Evolutionary conservation across 1,140 invertebrate genomes (phyloP), one percentile per base, ranked within the genome.

Genomic region (Brachionus plicatilis): DNA sequence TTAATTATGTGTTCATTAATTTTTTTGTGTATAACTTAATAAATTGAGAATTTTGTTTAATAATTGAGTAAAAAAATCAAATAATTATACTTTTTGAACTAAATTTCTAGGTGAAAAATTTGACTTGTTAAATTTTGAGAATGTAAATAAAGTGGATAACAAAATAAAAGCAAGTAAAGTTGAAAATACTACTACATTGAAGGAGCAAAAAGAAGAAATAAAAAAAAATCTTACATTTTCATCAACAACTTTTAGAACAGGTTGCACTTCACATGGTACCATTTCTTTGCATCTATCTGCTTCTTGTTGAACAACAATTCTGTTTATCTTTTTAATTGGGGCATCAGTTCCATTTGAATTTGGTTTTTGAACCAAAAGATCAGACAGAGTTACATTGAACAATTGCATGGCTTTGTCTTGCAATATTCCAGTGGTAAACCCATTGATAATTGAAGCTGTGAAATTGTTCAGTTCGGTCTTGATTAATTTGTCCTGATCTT

Each of bases 271-370:
- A 82, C 79, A 82, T 43, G 79, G 79, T 12, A 37, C 24, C 29
- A 45, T 24, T 65, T 60, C 65, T n/a, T n/a, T 11, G 17, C 79
- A 82, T 41, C 41, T 37, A 65, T 60, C 79, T 9, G 79, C 79
- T 12, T 60, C 79, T 82, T n/a, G 11, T 7, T 29, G 14, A 9
- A 82, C 27, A 33, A 45, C 20, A 27, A 82, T 82, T 37, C 14
- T 82, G 43, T 68, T 68, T 7, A 82, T 11, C 12, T 65, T 82
- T 33, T 37, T 33, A 45, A 82, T 82, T 82, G 66, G 24, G 41
- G 24, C 3, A 41, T 82, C 79, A 43, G 50, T 65, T 24, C 41
- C 79, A 82, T 82, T 76, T 29, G 72, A 76, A 37, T 76, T 76
- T 24, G 72, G 72, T 29, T 82, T 76, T 76, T 76, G 79, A n/a